Evolutionary conservation across 2,797 vertebrate genomes (phyloP).

Genomic region (Ptychadena robeensis): DNA sequence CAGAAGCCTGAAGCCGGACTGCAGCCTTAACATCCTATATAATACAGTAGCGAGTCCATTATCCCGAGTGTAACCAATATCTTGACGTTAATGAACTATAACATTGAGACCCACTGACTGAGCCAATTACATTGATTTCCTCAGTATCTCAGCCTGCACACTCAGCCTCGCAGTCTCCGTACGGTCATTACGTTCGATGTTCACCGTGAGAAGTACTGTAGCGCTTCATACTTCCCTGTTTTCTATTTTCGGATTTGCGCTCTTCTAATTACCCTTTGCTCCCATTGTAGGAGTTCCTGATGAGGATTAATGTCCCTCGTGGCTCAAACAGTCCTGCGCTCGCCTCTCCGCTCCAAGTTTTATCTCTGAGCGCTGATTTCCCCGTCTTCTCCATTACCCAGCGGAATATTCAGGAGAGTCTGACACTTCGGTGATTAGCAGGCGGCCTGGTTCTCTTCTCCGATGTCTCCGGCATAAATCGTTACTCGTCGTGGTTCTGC

Average conservation of each 20-base stretch:
- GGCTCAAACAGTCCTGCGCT: background rate
- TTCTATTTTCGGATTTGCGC: background rate
- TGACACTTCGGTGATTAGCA: constrained; percentile 8
- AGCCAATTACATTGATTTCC: background rate
- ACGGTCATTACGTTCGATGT: background rate
- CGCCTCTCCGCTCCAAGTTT: background rate
- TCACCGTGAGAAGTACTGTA: background rate
- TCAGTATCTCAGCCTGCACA: background rate
- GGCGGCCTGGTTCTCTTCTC: constrained; percentile 15
- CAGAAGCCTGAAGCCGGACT: background rate
- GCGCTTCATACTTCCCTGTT: background rate
- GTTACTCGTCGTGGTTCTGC: background rate
- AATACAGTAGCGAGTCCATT: background rate
- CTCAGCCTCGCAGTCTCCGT: background rate
- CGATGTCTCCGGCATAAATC: background rate
- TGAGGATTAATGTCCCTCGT: constrained; percentile 7
- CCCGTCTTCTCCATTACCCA: constrained; percentile 16
- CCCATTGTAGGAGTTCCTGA: background rate
- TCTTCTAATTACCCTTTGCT: constrained; percentile 6
- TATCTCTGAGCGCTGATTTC: constrained; percentile 28
- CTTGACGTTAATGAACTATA: constrained; percentile 10
- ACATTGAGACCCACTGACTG: background rate
- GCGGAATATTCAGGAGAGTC: constrained; percentile 12
- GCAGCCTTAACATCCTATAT: background rate
- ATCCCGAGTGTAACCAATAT: background rate